phyloP scores from a whole-genome alignment of 1,140 invertebrate genomes.

The Dufourea novaeangliae region DNA sequence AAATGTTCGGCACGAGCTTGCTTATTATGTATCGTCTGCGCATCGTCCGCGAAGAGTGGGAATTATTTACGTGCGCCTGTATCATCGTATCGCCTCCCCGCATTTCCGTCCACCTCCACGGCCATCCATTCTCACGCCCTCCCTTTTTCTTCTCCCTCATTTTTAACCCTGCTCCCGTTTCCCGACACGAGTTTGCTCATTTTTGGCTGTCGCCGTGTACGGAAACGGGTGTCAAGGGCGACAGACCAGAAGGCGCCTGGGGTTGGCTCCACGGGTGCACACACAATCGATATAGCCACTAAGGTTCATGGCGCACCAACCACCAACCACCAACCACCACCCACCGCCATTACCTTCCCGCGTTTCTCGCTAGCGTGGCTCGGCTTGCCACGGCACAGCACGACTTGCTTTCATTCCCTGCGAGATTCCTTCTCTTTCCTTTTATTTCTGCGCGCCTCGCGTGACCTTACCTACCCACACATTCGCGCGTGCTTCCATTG shows the following conservation, averaged over 20 bases:
- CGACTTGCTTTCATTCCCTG: conserved; percentile 3
- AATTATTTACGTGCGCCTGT: background rate
- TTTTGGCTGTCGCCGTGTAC: conserved; percentile 50
- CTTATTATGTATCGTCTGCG: conserved; percentile 21
- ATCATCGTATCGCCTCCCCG: too few relatives aligned
- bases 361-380: background rate
- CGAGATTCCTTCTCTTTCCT: conserved; percentile 8
- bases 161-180: conserved; percentile 4
- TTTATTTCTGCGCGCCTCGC: background rate
- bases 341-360: conserved; percentile 22
- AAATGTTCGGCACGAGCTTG: conserved; percentile 9
- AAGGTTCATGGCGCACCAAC: conserved; percentile 77
- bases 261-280: conserved; percentile 65
- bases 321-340: conserved; percentile 14
- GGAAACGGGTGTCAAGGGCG: conserved; percentile 76
- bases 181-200: conserved; percentile 5
- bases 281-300: conserved; percentile 79
- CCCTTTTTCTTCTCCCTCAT: background rate
- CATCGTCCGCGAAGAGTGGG: conserved; percentile 4
- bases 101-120: too few relatives aligned
- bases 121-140: background rate
- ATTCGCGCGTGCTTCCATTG: background rate
- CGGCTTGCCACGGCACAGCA: background rate
- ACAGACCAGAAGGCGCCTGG: conserved; percentile 75
- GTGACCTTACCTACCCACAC: conserved; percentile 3